Evolutionary conservation across 2,113 vertebrate genomes (phyloP).

Genomic region (Caloenas nicobarica): DNA sequence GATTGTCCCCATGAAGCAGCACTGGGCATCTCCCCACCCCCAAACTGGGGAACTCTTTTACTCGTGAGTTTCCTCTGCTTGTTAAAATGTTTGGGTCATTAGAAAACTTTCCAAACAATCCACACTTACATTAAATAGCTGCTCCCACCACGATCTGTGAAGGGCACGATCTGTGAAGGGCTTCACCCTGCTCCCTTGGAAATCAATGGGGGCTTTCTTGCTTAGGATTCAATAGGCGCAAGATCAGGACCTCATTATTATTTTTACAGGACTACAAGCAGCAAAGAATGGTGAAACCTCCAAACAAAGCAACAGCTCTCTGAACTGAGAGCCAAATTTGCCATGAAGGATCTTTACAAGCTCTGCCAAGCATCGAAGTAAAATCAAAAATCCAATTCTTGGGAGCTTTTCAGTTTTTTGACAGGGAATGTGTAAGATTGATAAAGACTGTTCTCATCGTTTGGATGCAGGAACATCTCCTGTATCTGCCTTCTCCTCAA

Average conservation of each 20-base stretch:
- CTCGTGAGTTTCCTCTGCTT: not conserved
- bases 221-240: slow-evolving; percentile 2
- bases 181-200: slow-evolving; percentile 14
- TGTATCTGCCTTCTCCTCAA: not conserved
- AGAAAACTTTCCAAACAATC: slow-evolving; percentile 49
- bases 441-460: not conserved
- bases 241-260: slow-evolving; percentile 47
- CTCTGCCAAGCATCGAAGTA: slow-evolving; percentile 16
- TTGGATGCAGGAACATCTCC: not conserved
- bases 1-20: not conserved
- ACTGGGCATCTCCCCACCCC: not conserved
- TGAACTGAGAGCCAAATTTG: not conserved
- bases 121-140: slow-evolving; percentile 51
- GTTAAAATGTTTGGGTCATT: slow-evolving; percentile 59
- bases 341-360: not conserved
- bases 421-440: not conserved
- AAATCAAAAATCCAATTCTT: not conserved
- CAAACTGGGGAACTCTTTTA: not conserved
- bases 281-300: not conserved
- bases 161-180: slow-evolving; percentile 32
- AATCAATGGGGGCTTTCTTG: slow-evolving; percentile 44
- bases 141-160: slow-evolving; percentile 39
- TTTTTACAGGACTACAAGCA: slow-evolving; percentile 36
- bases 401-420: not conserved
- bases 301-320: slow-evolving; percentile 18